These are phyloP conservation scores for Miichthys miiuy DNA, from an alignment of 2,797 vertebrate genomes.

Conservation along the genomic window DNA sequence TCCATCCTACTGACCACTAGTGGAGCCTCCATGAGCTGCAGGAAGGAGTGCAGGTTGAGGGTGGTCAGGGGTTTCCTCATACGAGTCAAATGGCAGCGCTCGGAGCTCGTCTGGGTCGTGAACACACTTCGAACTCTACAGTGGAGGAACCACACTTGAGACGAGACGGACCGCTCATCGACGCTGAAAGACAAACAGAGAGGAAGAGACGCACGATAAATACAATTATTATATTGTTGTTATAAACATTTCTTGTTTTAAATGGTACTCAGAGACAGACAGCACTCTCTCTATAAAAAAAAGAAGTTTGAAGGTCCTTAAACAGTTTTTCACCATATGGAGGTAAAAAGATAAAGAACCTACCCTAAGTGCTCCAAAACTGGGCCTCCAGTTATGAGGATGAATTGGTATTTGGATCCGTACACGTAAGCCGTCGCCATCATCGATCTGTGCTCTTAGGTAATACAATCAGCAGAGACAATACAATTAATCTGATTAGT, in stretches of 20 bases:
- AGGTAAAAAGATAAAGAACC: constrained; percentile 25
- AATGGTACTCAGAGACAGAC: background rate
- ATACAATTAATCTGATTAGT: background rate
- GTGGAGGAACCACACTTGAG: constrained; percentile 91
- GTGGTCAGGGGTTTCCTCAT: constrained; percentile 88
- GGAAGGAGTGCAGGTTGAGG: constrained; percentile 90
- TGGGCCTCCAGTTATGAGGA: constrained; percentile 90
- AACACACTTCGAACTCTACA: constrained; percentile 74
- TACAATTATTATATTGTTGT: background rate
- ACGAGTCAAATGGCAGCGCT: constrained; percentile 87
- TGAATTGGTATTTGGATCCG: constrained; percentile 92
- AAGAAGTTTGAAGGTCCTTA: too few relatives aligned
- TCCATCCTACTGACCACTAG: constrained; percentile 85
- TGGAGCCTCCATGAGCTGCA: constrained; percentile 93
- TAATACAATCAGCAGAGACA: constrained; percentile 34
- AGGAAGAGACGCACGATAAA: background rate
- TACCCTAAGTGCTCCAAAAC: constrained; percentile 90
- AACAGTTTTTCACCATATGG: background rate
- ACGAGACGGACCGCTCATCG: constrained; percentile 69
- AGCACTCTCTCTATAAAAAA: background rate
- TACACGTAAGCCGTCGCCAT: constrained; percentile 97
- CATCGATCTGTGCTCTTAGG: constrained; percentile 90
- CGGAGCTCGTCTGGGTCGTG: constrained; percentile 31
- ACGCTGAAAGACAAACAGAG: constrained; percentile 72
- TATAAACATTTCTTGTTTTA: background rate